These are phyloP conservation scores for Drosophila erecta DNA, from an alignment of 1,140 invertebrate genomes.

Conservation along the genomic window DNA sequence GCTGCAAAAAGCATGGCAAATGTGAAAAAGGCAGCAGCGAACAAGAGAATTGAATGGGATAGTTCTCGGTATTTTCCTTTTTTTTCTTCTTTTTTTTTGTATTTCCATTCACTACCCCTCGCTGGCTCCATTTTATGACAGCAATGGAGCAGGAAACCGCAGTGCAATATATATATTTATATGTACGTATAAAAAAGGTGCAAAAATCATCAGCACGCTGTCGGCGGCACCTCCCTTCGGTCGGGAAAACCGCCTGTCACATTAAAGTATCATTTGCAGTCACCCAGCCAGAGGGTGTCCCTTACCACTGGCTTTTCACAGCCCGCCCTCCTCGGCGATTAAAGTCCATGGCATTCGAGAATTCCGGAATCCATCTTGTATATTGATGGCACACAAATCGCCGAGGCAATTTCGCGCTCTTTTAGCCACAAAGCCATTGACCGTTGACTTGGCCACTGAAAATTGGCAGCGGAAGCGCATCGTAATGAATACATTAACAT, in stretches of 20 bases:
- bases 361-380: too few species aligned
- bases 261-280: constrained; percentile 81
- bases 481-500: constrained; percentile 83
- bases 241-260: constrained; percentile 60
- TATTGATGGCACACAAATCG: constrained; percentile 74
- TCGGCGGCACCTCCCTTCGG: constrained; percentile 35
- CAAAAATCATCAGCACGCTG: constrained; percentile 78
- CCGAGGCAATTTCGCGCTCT: constrained; percentile 50
- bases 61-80: constrained; percentile 44
- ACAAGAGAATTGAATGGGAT: constrained; percentile 60
- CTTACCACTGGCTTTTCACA: background rate
- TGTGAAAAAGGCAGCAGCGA: constrained; percentile 13
- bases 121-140: constrained; percentile 41
- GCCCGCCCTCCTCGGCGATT: constrained; percentile 41
- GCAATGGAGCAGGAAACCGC: constrained; percentile 64
- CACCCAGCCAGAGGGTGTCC: constrained; percentile 23
- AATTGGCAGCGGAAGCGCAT: constrained; percentile 17
- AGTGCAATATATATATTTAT: constrained; percentile 16
- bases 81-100: constrained; percentile 7
- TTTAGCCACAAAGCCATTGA: constrained; percentile 27
- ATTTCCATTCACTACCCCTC: too few species aligned
- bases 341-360: constrained; percentile 69
- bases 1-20: constrained; percentile 6
- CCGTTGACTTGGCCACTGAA: constrained; percentile 10
- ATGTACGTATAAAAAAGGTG: constrained; percentile 57